A percentile compares a stretch with the other conserved stretches of the same genome.
Evolutionary conservation across 1,140 invertebrate species (phyloP).

Genomic region (Eupristina koningsbergeri): DNA sequence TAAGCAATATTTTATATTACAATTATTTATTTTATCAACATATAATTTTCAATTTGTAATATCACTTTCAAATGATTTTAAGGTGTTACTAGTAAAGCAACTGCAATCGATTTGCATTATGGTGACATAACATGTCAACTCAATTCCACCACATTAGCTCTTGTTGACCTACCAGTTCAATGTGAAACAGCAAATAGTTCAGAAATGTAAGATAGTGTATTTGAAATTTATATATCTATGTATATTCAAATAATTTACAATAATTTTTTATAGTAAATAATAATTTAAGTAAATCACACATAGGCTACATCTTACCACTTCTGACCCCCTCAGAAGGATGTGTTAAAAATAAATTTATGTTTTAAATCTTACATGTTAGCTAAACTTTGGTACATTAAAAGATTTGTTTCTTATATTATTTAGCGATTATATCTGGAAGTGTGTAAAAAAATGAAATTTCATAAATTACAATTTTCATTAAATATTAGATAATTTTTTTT

Average conservation of each 20-base stretch:
- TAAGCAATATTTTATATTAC: neutral
- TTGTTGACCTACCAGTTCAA: conserved; percentile 77
- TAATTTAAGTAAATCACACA: too few species aligned
- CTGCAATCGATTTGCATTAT: conserved; percentile 87
- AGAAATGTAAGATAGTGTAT: conserved; percentile 74
- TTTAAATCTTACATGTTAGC: too few species aligned
- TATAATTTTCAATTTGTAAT: neutral
- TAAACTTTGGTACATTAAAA: too few species aligned
- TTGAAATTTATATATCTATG: neutral
- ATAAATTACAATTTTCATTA: neutral
- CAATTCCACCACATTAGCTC: conserved; percentile 76
- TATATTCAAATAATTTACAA: neutral
- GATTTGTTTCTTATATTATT: too few species aligned
- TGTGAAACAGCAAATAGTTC: conserved; percentile 79
- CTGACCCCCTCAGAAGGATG: too few species aligned
- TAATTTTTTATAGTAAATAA: neutral
- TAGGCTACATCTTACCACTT: too few species aligned
- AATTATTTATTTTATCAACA: neutral
- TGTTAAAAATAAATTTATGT: too few species aligned
- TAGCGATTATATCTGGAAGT: too few species aligned
- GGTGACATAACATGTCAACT: conserved; percentile 90
- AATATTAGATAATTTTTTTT: neutral
- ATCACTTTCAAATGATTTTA: conserved; percentile 27
- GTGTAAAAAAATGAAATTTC: too few species aligned
- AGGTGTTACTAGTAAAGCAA: conserved; percentile 87